These are phyloP conservation scores for Cyprinodon tularosa DNA, from an alignment of 2,113 vertebrate genomes.

Conservation along the genomic window DNA sequence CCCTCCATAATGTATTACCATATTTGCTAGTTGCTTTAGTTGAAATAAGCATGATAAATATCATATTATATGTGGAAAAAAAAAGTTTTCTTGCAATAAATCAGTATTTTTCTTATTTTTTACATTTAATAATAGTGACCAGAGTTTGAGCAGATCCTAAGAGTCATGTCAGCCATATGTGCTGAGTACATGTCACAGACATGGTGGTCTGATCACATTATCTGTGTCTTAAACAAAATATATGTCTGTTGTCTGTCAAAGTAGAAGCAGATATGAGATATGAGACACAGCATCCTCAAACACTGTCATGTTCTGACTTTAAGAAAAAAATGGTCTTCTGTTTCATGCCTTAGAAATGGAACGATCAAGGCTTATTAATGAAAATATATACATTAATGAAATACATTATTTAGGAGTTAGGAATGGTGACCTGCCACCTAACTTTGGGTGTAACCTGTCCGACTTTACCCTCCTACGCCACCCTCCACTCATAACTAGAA, in stretches of 20 bases:
- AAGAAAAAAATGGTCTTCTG: slow-evolving; percentile 13
- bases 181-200: slow-evolving; percentile 34
- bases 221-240: slow-evolving; percentile 58
- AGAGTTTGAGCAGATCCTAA: slow-evolving; percentile 20
- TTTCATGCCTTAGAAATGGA: slow-evolving; percentile 1
- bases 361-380: neutral
- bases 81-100: slow-evolving; percentile 38
- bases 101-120: slow-evolving; percentile 4
- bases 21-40: too few relatives aligned
- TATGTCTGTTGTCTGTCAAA: slow-evolving; percentile 63
- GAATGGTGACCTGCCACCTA: neutral
- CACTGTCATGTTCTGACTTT: slow-evolving; percentile 8
- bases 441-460: neutral
- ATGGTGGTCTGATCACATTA: slow-evolving; percentile 68
- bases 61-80: neutral
- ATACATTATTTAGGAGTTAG: neutral
- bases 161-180: slow-evolving; percentile 59
- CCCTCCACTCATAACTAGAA: neutral
- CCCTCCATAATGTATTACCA: too few relatives aligned
- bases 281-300: slow-evolving; percentile 22
- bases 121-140: slow-evolving; percentile 4
- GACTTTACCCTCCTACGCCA: neutral
- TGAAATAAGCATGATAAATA: too few relatives aligned
- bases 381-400: slow-evolving; percentile 11
- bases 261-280: slow-evolving; percentile 58